Base-by-base conservation (phyloP, 2,888 invertebrate genomes). In the Ormyrus nitidulus region DNA sequence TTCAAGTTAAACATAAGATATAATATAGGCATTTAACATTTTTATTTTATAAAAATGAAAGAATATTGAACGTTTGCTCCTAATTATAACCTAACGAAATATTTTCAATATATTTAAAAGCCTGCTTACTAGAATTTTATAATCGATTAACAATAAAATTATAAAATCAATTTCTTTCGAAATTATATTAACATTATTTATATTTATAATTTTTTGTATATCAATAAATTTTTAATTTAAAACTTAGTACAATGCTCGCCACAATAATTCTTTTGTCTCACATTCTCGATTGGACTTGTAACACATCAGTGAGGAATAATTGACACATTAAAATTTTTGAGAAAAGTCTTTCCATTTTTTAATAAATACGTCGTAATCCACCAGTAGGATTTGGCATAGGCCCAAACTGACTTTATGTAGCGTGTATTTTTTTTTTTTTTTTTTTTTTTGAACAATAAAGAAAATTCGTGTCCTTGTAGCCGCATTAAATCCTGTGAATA, bases 301-400 rank as follows among this genome's bases (percentile, higher is more conserved):
- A 80, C 68, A 79, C 76, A 77, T 64, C 71, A 69, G 75, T 78
- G 78, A 72, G 74, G 80, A 75, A 80, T 82, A 82, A 82, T 82
- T 82, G 82, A 82, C 82, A 80, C 78, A 80, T 82, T 80, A 75
- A 82, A 82, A 76, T 72, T 80, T 75, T 80, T 51, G 74, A 82
- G 64, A 82, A 77, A 78, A 80, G 80, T 82, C 77, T 81, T 79
- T 81, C 61, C 7, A 13, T 77, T 54, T 58, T 69, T 77, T 58
- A 68, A 78, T 76, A 54, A 76, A 56, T 81, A 76, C 78, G 72
- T 75, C 19, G 48, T 71, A 75, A 79, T 77, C 64, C 73, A 54
- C 54, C 19, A 58, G 34, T 19, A 76, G 49, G 68, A 79, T 73
- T 68, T 70, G 79, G 77, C 74, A 49, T 71, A 77, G 77, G 65